Conservation (phyloP, 2,797 vertebrate species). For the Sebastolobus altivelis region DNA sequence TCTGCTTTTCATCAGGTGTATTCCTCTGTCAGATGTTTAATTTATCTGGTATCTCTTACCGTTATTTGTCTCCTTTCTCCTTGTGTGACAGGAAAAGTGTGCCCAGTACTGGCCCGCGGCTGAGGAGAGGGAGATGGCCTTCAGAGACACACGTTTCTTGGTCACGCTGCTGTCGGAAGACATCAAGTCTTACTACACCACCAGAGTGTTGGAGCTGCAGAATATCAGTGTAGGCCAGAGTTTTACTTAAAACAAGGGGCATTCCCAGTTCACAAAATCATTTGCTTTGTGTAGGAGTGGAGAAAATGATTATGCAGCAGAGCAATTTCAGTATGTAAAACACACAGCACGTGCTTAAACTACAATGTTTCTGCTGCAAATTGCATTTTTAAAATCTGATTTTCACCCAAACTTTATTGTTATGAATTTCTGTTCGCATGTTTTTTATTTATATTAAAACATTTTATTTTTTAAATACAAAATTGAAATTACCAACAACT, state of each 20-base stretch:
- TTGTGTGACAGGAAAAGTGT: constrained; percentile 91
- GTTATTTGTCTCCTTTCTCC: background rate
- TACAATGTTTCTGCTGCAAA: background rate
- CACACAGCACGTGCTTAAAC: background rate
- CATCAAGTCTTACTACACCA: constrained; percentile 97
- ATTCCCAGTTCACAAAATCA: constrained; percentile 15
- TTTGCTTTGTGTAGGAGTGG: background rate
- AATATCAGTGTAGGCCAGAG: constrained; percentile 86
- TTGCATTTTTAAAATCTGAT: background rate
- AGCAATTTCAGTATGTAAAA: background rate
- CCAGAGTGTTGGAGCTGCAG: constrained; percentile 92
- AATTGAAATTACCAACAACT: background rate
- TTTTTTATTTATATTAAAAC: too few species aligned
- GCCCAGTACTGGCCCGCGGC: constrained; percentile 97
- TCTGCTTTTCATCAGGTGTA: constrained; percentile 4
- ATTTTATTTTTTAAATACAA: background rate
- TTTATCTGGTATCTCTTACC: background rate
- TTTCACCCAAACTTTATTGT: background rate
- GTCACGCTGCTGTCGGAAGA: constrained; percentile 94
- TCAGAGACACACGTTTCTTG: constrained; percentile 92
- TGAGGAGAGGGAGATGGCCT: constrained; percentile 92
- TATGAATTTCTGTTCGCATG: background rate
- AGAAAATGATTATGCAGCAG: background rate
- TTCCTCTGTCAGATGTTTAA: background rate
- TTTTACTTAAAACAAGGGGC: constrained; percentile 7